Evolutionary conservation across 2,797 vertebrate genomes (phyloP), one percentile per base, ranked within the genome.

Genomic region (Coluber constrictor): DNA sequence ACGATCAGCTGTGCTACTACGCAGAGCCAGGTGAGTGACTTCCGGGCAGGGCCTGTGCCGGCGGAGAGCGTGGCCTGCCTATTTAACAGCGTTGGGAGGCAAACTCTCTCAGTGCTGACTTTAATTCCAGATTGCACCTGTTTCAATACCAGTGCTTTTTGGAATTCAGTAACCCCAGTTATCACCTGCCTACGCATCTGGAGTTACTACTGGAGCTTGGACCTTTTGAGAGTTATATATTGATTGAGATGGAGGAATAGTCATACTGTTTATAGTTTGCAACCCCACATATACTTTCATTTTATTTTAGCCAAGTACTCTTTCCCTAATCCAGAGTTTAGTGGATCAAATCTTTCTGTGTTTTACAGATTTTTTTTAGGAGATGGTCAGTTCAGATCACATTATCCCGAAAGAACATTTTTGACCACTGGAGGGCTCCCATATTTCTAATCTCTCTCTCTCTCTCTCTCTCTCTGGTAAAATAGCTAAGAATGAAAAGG

Each of bases 381-480:
- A 37, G 3, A 51, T 16, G 93, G 94, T 12, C 51, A 59, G 54
- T 66, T 93, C 86, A 27, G 90, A 43, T 11, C 1, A 61, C 8
- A 37, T 56, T 16, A 56, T 59, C 88, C 66, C 61, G 95, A 94
- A 95, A 94, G 90, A 63, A 94, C 90, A 32, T 16, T 90, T 95
- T 94, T 93, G 93, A 88, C 91, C 92, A 95, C 94, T 89, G 93
- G 93, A 96, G 95, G 95, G 89, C 93, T 96, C 94, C 88, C 91
- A 54, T n/a, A 60, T 92, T 95, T 94, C 37, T 83, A 47, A 88
- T 86, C 95, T 74, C 90, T 86, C 43, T 91, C 11, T 86, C 43
- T n/a, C n/a, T n/a, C n/a, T 54, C 90, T 32, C 90, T 83, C 32
- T 91, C 10, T 54, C 90, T 32, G 47, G 91, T 32, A 95, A 57